A percentile compares a stretch with the other conserved stretches of the same genome.
These are phyloP conservation scores for Megalurothrips usitatus DNA, from an alignment of 2,888 invertebrate species.

Conservation along the genomic window DNA sequence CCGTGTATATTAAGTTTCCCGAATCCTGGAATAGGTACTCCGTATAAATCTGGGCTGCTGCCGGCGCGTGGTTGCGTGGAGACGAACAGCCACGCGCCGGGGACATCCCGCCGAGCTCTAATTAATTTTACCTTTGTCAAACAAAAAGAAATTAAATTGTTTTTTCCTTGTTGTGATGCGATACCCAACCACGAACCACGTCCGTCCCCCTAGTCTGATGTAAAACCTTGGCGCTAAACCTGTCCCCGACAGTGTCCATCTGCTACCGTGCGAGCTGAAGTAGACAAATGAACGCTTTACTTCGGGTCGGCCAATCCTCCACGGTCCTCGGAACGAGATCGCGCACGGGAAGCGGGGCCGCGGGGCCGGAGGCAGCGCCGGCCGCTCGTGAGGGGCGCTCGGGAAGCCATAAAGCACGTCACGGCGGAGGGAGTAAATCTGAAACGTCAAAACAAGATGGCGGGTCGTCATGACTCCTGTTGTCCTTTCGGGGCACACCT, in stretches of 20 bases:
- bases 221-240: neutral
- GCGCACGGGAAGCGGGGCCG: neutral
- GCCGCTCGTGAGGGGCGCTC: neutral
- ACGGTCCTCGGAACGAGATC: too few species aligned
- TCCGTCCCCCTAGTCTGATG: neutral
- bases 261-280: neutral
- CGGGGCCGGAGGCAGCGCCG: neutral
- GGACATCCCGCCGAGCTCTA: neutral
- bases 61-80: too few species aligned
- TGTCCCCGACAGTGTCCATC: neutral
- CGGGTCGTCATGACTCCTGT: neutral
- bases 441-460: conserved; percentile 24
- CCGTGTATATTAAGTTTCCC: conserved; percentile 13
- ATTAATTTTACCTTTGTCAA: too few species aligned
- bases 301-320: too few species aligned
- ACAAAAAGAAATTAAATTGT: neutral
- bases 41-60: neutral
- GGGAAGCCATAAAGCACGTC: conserved; percentile 1
- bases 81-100: too few species aligned
- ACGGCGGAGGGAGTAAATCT: conserved; percentile 10
- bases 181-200: too few species aligned
- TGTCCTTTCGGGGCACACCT: neutral
- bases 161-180: neutral
- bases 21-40: neutral
- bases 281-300: too few species aligned